These are phyloP conservation scores for Ciconia stormi DNA, from an alignment of 2,113 vertebrate species.

Conservation along the genomic window DNA sequence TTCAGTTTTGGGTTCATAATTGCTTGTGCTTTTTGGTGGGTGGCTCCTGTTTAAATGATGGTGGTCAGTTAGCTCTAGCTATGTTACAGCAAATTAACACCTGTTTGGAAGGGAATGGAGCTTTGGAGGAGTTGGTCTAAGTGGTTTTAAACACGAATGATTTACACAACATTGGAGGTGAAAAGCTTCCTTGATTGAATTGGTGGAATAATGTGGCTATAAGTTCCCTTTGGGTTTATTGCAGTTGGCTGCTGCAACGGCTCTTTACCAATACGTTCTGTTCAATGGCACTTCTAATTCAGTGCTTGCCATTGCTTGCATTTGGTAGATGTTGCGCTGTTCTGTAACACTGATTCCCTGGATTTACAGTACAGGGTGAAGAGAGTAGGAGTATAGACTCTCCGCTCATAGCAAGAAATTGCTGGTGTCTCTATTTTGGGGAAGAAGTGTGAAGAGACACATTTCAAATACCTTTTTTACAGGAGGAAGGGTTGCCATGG, in stretches of 20 bases:
- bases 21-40: neutral
- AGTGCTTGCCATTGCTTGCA: neutral
- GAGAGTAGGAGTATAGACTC: neutral
- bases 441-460: neutral
- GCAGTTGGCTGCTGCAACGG: neutral
- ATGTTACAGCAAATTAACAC: neutral
- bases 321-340: neutral
- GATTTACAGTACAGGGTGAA: neutral
- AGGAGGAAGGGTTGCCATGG: neutral
- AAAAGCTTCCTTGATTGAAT: neutral
- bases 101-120: neutral
- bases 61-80: neutral
- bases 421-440: neutral
- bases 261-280: neutral
- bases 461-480: neutral
- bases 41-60: neutral
- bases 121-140: neutral
- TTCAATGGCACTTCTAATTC: neutral
- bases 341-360: neutral
- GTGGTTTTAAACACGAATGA: neutral
- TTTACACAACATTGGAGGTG: neutral
- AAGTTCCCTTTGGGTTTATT: conserved; percentile 17
- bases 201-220: neutral
- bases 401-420: neutral
- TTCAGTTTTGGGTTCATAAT: neutral